A percentile compares a stretch with the other conserved stretches of the same genome.
Conservation (phyloP, 2,888 invertebrate genomes). For the Epinotia brunnichana region DNA sequence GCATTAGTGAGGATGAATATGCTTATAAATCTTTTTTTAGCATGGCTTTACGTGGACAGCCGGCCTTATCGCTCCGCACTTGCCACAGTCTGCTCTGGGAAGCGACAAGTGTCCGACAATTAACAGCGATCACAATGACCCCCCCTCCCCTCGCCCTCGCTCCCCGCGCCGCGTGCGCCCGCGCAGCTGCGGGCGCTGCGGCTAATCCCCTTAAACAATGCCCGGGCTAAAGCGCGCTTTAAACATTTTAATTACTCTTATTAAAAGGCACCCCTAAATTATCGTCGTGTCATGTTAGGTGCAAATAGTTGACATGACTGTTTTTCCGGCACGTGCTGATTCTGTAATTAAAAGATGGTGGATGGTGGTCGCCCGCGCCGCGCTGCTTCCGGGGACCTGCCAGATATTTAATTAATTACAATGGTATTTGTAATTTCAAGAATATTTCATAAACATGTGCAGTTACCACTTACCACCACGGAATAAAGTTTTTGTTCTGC, state of each 20-base stretch:
- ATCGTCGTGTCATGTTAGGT: constrained; percentile 22
- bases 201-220: constrained; percentile 38
- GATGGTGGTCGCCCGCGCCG: background rate
- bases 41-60: background rate
- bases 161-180: constrained; percentile 16
- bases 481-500: too few species aligned
- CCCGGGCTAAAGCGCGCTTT: constrained; percentile 23
- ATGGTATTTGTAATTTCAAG: constrained; percentile 8
- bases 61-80: constrained; percentile 24
- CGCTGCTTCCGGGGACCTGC: constrained; percentile 12
- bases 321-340: constrained; percentile 16
- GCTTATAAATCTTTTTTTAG: background rate
- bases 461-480: background rate
- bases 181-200: constrained; percentile 42
- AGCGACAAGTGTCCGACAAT: constrained; percentile 43
- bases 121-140: constrained; percentile 36
- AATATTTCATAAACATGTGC: background rate
- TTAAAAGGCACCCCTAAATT: constrained; percentile 28
- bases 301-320: constrained; percentile 24
- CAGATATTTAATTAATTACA: constrained; percentile 4
- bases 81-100: constrained; percentile 32
- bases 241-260: constrained; percentile 39
- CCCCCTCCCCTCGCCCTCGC: background rate
- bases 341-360: constrained; percentile 10
- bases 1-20: too few species aligned